Conservation (phyloP, 2,888 invertebrate genomes). For the Cynaeus angustus region DNA sequence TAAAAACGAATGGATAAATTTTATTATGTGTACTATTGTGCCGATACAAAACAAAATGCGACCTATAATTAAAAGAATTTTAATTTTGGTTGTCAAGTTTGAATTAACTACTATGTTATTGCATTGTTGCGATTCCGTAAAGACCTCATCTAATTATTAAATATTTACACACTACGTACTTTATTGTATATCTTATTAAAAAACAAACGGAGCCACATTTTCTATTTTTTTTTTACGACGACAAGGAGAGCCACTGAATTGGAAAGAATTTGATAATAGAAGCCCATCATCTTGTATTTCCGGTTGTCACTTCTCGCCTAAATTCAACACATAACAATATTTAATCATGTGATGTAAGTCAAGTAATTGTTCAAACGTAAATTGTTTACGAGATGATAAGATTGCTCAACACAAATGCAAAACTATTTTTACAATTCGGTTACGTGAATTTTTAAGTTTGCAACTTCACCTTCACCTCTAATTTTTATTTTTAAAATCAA, state of each 20-base stretch:
- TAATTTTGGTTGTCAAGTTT: conserved; percentile 10
- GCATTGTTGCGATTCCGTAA: conserved; percentile 11
- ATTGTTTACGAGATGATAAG: conserved; percentile 1
- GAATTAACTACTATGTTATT: conserved; percentile 18
- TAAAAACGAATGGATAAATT: no score
- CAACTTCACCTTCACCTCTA: conserved; percentile 44
- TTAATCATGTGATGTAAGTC: conserved; percentile 6
- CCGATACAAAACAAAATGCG: neutral
- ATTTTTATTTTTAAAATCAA: conserved; percentile 37
- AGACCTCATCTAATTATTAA: conserved; percentile 21
- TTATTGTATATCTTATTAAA: conserved; percentile 15
- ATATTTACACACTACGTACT: conserved; percentile 24
- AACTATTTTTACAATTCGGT: conserved; percentile 12
- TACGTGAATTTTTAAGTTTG: conserved; percentile 17
- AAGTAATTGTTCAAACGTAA: neutral
- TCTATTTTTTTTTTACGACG: neutral
- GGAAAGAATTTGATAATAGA: neutral
- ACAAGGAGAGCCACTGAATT: neutral
- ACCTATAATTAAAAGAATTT: no score
- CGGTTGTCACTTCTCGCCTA: neutral
- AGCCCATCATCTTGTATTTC: neutral
- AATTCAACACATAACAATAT: neutral
- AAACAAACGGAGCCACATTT: conserved; percentile 6
- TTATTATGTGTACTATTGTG: neutral
- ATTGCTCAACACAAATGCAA: neutral